Evolutionary conservation across 2,888 invertebrate genomes (phyloP), one percentile per base, ranked within the genome.

Genomic region (Harpalus rubripes): DNA sequence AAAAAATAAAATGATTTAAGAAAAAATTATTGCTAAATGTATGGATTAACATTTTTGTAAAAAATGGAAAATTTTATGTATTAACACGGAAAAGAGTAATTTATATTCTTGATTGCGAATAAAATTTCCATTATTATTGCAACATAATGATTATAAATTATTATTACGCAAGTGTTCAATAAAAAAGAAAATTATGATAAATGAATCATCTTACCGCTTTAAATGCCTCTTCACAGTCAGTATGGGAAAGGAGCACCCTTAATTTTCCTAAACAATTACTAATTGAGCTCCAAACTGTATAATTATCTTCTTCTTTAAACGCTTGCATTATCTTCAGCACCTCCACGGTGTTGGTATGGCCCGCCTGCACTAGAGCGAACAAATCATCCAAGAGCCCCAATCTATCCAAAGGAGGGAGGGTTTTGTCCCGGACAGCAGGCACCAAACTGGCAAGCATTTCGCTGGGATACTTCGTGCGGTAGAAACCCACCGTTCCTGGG

Each of bases 231-330:
- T 95, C 94, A 86, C 94, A 93, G 16, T 96, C 95, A 0, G 97
- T 96, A 90, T 97, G 95, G 2, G 96, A 95, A 86, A 98, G 92
- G 39, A 98, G 92, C 68, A 94, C 93, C 85, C 94, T 94, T 81
- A 98, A 92, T 89, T 95, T 95, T n/a, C 94, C 93, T 82, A 98
- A 91, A 88, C 96, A 96, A 90, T 95, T 96, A 61, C 94, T 94
- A 87, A 98, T 95, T 0, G 95, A 95, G 7, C 95, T 96, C 98
- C 98, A 99, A 0, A 98, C 98, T 0, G 98, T 98, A 92, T 96
- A 99, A 91, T 98, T 96, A 56, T 95, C 95, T 91, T 99, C 98
- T 87, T 96, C 94, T 86, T 94, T 93, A 90, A 95, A 98, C 0
- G 98, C 96, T 88, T 95, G 94, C 89, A 98, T 95, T n/a, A 98